Evolutionary conservation across 2,888 invertebrate genomes (phyloP).

Genomic region (Pterostichus niger): DNA sequence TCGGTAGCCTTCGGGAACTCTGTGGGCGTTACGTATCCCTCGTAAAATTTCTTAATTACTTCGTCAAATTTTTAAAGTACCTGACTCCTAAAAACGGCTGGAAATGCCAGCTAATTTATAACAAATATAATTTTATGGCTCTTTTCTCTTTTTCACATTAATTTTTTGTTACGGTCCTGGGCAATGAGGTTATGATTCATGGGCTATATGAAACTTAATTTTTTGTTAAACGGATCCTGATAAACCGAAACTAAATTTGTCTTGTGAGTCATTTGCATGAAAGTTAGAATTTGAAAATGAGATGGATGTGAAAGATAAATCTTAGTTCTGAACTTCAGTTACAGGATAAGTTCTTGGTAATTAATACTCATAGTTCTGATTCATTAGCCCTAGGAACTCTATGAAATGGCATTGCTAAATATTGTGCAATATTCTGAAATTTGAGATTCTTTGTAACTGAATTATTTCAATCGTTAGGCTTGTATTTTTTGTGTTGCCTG

Average conservation of each 20-base stretch:
- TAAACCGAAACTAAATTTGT: neutral
- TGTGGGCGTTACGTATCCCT: slow-evolving; percentile 61
- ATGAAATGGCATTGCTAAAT: neutral
- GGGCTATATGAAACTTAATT: slow-evolving; percentile 4
- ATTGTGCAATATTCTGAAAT: slow-evolving; percentile 20
- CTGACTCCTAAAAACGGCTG: slow-evolving; percentile 44
- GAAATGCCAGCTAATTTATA: slow-evolving; percentile 22
- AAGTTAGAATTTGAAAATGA: slow-evolving; percentile 9
- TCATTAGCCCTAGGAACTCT: neutral
- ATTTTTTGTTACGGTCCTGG: slow-evolving; percentile 28
- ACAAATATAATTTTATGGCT: slow-evolving; percentile 22
- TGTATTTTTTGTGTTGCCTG: too few relatives aligned
- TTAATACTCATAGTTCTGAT: neutral
- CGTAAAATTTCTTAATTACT: slow-evolving; percentile 65
- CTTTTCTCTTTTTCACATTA: neutral
- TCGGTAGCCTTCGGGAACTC: slow-evolving; percentile 44
- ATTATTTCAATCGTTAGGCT: too few relatives aligned
- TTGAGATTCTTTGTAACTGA: neutral
- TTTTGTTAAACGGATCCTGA: slow-evolving; percentile 30
- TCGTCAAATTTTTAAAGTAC: slow-evolving; percentile 58
- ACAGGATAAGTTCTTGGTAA: slow-evolving; percentile 24
- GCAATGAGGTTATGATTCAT: neutral
- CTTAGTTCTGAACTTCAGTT: slow-evolving; percentile 3
- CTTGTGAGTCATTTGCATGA: slow-evolving; percentile 31
- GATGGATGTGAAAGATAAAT: slow-evolving; percentile 11